Evolutionary conservation across 2,113 vertebrate genomes (phyloP).

Genomic region (Lates calcarifer): DNA sequence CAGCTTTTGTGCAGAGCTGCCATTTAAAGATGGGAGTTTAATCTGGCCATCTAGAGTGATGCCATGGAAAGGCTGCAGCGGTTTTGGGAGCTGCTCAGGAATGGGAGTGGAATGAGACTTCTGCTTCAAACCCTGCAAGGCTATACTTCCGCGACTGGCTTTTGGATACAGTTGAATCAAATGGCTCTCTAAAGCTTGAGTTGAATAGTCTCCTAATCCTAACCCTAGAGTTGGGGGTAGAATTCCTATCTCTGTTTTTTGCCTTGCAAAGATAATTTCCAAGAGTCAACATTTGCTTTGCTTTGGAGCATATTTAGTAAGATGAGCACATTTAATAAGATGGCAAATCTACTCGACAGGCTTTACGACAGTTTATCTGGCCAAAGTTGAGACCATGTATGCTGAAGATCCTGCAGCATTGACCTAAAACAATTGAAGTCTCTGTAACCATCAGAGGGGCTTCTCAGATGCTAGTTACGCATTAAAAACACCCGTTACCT

Average conservation of each 20-base stretch:
- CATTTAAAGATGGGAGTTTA: constrained; percentile 75
- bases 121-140: constrained; percentile 44
- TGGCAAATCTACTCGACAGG: background rate
- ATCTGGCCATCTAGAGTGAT: constrained; percentile 73
- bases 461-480: constrained; percentile 48
- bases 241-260: background rate
- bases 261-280: background rate
- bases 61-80: constrained; percentile 75
- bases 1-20: constrained; percentile 45
- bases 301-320: constrained; percentile 9
- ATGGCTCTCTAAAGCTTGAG: constrained; percentile 17
- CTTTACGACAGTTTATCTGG: background rate
- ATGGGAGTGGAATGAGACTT: constrained; percentile 55
- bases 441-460: background rate
- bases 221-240: background rate
- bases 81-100: constrained; percentile 62
- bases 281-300: background rate
- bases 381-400: background rate
- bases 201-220: constrained; percentile 1
- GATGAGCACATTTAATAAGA: too few species aligned
- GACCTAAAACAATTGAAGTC: constrained; percentile 4
- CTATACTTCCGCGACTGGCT: constrained; percentile 27
- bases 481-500: constrained; percentile 67
- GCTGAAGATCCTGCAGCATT: background rate
- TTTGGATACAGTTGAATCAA: constrained; percentile 37